These are phyloP conservation scores for Onchidella celtica DNA, from an alignment of 2,888 invertebrate species.

Conservation along the genomic window DNA sequence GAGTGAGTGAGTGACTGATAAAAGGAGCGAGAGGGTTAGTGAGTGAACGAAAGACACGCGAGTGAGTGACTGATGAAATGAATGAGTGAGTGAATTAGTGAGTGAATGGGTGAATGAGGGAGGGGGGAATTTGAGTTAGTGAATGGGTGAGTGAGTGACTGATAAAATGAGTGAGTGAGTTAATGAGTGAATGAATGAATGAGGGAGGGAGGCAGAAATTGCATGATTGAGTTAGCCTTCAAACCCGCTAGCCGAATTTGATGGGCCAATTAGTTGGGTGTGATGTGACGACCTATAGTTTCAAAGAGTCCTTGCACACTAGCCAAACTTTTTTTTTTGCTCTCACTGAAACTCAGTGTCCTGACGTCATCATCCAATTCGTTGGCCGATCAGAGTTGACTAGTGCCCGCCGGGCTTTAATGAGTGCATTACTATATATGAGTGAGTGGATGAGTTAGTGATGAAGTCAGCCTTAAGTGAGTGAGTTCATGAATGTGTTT, in stretches of 20 bases:
- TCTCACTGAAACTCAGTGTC: too few relatives aligned
- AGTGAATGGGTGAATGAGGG: background rate
- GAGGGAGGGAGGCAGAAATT: background rate
- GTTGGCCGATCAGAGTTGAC: too few relatives aligned
- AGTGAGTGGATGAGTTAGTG: background rate
- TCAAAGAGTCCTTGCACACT: too few relatives aligned
- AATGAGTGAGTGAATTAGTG: background rate
- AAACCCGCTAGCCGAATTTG: too few relatives aligned
- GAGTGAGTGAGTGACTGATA: background rate
- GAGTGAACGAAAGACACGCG: background rate
- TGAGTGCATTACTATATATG: too few relatives aligned
- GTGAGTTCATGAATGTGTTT: background rate
- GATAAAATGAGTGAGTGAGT: background rate
- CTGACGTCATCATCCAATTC: too few relatives aligned
- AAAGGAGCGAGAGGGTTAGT: background rate
- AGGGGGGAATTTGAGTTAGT: background rate
- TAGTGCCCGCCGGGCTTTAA: too few relatives aligned
- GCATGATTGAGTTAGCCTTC: background rate
- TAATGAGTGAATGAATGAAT: background rate
- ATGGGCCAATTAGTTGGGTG: too few relatives aligned
- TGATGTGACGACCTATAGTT: too few relatives aligned
- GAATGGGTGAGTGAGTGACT: too few relatives aligned
- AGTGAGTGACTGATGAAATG: slow-evolving; percentile 1
- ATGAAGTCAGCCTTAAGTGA: background rate
- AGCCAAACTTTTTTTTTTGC: too few relatives aligned